These are phyloP conservation scores for Hippopotamus amphibius DNA, from an alignment of 2,113 vertebrate genomes.

Conservation along the genomic window DNA sequence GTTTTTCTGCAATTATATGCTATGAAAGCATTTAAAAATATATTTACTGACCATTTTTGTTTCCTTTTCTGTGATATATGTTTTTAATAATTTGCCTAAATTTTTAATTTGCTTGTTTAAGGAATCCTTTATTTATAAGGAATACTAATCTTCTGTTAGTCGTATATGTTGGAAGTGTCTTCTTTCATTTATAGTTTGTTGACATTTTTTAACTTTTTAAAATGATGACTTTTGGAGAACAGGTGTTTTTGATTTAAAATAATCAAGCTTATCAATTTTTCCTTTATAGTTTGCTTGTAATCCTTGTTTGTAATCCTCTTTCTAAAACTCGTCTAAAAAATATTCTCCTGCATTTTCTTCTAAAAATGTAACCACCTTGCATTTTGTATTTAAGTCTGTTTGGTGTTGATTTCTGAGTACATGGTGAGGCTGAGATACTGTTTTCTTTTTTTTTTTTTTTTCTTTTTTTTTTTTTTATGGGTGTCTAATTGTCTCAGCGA, in stretches of 20 bases:
- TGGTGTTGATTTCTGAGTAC: neutral
- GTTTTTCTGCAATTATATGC: neutral
- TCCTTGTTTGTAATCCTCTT: neutral
- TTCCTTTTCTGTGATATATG: neutral
- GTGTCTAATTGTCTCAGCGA: neutral
- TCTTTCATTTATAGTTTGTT: neutral
- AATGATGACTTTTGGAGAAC: neutral
- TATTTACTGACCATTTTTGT: neutral
- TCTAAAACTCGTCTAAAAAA: neutral
- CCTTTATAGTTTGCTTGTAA: neutral
- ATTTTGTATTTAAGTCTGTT: neutral
- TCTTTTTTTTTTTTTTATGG: neutral
- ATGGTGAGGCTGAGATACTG: neutral
- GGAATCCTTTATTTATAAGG: neutral
- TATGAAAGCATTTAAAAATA: neutral
- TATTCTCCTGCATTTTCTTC: neutral
- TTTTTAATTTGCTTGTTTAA: neutral
- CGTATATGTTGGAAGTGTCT: neutral
- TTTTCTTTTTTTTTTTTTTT: neutral
- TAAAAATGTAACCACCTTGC: neutral
- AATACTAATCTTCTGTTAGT: neutral
- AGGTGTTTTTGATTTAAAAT: slow-evolving; percentile 14
- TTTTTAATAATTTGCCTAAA: neutral
- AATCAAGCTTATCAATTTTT: neutral
- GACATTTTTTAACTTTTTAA: neutral